Base-by-base conservation (phyloP, 2,113 vertebrate species). In the Odocoileus virginianus region DNA sequence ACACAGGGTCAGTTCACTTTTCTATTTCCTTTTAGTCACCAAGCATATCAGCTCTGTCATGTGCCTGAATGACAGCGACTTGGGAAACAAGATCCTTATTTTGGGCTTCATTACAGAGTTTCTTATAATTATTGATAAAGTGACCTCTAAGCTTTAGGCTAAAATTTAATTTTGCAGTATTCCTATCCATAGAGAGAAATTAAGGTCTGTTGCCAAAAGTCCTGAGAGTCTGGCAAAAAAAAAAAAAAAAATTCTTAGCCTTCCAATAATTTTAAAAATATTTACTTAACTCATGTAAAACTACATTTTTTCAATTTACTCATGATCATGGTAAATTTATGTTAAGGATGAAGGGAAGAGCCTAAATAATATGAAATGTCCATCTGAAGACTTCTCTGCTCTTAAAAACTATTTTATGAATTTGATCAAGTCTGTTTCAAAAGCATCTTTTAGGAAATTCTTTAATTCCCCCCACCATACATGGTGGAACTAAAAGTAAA, bases 81-180 rank as follows among this genome's bases (percentile, higher is more conserved):
- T 45, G 52, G 87, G 43, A 89, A 97, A 91, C 33, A 47, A 89
- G 54, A 64, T 43, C 88, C 52, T 96, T 52, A 97, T 93, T 33
- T 60, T 52, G 83, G 64, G 61, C 83, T 94, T 87, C 55, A 43
- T 87, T 64, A 78, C 57, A 71, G 89, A 78, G 50, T 95, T 92
- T 67, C 67, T 93, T 57, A 50, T 52, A 71, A 3, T 40, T 55
- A 55, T 45, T 10, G 45, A 89, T 8, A 9, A 33, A 0, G 5
- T 79, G 83, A 84, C 55, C 23, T 84, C 15, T 92, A 54, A 95
- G 8, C 76, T 61, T 4, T n/a, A 92, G 28, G 76, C 50, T 76
- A 78, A 58, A 67, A 89, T 81, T 74, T 88, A 87, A 92, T 83
- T 91, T 54, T 92, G 36, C 57, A 55, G 14, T 27, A 87, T 33